Evolutionary conservation across 2,888 invertebrate species (phyloP).

Genomic region (Aporophyla nigra): DNA sequence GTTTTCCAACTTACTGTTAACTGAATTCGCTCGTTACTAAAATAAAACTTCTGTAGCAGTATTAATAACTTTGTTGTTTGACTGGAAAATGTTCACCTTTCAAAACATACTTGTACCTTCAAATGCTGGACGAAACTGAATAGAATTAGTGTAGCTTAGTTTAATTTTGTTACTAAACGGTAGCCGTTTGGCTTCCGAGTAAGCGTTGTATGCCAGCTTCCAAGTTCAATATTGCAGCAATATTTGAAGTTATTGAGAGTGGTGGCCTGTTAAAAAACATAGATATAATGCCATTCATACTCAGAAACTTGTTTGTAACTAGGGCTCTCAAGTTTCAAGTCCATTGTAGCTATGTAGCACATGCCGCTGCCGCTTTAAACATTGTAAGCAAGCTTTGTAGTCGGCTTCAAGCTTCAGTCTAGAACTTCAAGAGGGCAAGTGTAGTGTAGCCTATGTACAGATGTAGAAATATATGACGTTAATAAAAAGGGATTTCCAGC

Average conservation of each 20-base stretch:
- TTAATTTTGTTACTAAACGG: too few species aligned
- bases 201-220: too few species aligned
- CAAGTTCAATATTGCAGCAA: too few species aligned
- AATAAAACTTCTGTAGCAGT: not conserved
- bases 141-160: too few species aligned
- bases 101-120: not conserved
- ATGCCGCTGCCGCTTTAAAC: not conserved
- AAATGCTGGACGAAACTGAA: too few species aligned
- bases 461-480: not conserved
- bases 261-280: too few species aligned
- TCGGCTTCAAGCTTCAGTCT: not conserved
- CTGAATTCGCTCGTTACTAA: constrained; percentile 7
- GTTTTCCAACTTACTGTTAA: constrained; percentile 9
- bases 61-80: constrained; percentile 4
- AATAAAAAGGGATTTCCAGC: not conserved
- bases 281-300: too few species aligned
- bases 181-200: too few species aligned
- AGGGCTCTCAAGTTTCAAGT: too few species aligned
- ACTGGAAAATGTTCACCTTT: not conserved
- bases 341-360: not conserved
- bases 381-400: not conserved
- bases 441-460: too few species aligned
- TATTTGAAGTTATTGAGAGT: too few species aligned
- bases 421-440: not conserved
- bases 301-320: too few species aligned